Base-by-base conservation (phyloP, 2,888 invertebrate genomes). In the Azorinus chamasolen region DNA sequence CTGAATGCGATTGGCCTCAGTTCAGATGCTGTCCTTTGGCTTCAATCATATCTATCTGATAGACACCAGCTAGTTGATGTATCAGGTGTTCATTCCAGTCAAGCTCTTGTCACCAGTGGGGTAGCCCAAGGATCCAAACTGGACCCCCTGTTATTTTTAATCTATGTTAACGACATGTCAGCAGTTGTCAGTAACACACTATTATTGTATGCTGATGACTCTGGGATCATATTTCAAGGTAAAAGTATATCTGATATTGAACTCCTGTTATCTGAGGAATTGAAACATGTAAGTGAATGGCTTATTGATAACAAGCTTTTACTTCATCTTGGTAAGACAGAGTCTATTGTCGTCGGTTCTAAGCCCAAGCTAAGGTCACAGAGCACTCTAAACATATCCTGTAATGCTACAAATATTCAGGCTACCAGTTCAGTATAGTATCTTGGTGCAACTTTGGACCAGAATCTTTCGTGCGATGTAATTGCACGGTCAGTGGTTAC, bases 311-410 rank as follows among this genome's bases (percentile, higher is more conserved):
- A 59, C 25, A 45, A 18, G 3, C 32, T 45, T 6, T 45, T 45
- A n/a, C 25, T 59, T 6, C 59, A 59, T 59, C 18, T 46, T n/a
- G 45, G 59, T 22, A 59, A 59, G 16, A 59, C 59, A 4, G 59
- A 25, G 43, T 45, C 45, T 6, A 59, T n/a, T 16, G 1, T 45
- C 16, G 18, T 45, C 16, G 6, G 59, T 16, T 45, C 55, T 18
- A 45, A 59, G 5, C 45, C 22, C 16, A 45, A 39, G 22, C 5
- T 45, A 16, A 25, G 32, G 32, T 6, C 4, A 6, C 4, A 32
- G 5, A 4, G 5, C 10, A 10, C 32, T 32, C 20, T 27, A 22
- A 57, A 57, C 41, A 24, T 57, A 1, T 22, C 41, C 22, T 57
- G 57, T 22, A 41, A 20, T 55, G 55, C 18, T 2, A 27, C 10